Evolutionary conservation across 2,888 invertebrate species (phyloP), one percentile per base, ranked within the genome.

Genomic region (Apotomis capreana): DNA sequence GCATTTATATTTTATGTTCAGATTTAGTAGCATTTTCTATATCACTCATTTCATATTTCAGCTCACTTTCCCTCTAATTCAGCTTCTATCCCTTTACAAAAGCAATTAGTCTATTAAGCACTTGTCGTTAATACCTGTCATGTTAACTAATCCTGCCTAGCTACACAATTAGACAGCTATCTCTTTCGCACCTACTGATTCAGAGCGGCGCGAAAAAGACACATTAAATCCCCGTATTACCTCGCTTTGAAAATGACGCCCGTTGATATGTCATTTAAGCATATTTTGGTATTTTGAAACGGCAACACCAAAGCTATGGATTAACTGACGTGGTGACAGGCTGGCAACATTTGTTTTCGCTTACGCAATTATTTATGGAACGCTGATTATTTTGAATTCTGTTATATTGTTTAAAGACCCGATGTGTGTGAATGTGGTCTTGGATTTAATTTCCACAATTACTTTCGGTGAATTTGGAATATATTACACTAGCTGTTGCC

Each of bases 241-340:
- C 64, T 70, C 70, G 64, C 69, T 72, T 64, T 67, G 74, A 72
- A 76, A 77, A 76, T 76, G 72, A 75, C 63, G 75, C 73, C 74
- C 74, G 75, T 75, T 76, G 69, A 67, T 75, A 63, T 74, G 77
- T 73, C 74, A 72, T 77, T 77, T 78, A 57, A 57, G 68, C 58
- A 75, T 77, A 75, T 78, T 77, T 75, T 76, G 63, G 76, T 76
- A 75, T 79, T 77, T 75, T 75, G 75, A 68, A 72, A 74, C 79
- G 82, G 83, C 81, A 79, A 78, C 80, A 79, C 80, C 71, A 76
- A 80, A 78, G 81, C 80, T 73, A 63, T 73, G 84, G 84, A 83
- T 85, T 84, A 84, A 80, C 81, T 78, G 69, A 74, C 77, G 75
- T 77, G 77, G 75, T 82, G 83, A 83, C 83, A 81, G 78, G 74